A percentile compares a stretch with the other conserved stretches of the same genome.
phyloP scores from a whole-genome alignment of 2,797 vertebrate species.

The Pipistrellus pygmaeus region DNA sequence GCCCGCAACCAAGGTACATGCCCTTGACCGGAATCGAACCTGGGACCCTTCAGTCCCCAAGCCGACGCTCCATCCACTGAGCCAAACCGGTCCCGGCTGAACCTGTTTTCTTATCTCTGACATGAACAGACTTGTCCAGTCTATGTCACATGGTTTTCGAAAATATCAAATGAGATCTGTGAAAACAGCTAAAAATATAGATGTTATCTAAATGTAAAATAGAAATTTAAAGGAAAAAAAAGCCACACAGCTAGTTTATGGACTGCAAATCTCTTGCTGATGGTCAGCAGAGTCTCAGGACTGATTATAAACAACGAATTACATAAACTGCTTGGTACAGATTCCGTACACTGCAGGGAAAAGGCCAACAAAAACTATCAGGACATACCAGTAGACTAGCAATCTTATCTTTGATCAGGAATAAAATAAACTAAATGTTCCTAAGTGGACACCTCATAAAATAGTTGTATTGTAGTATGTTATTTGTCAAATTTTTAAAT shows the following conservation, averaged over 20 bases:
- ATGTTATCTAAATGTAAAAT: slow-evolving; percentile 34
- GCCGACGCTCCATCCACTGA: too few species aligned
- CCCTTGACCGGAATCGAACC: too few species aligned
- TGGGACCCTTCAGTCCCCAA: too few species aligned
- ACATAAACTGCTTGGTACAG: not conserved
- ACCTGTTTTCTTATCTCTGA: slow-evolving; percentile 44
- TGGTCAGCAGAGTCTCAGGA: not conserved
- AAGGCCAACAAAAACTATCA: slow-evolving; percentile 41
- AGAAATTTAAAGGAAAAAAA: slow-evolving; percentile 40
- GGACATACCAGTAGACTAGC: not conserved
- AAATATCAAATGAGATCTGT: slow-evolving; percentile 17
- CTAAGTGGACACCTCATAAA: slow-evolving; percentile 67
- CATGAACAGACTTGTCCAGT: slow-evolving; percentile 37
- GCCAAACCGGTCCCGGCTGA: too few species aligned
- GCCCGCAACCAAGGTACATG: too few species aligned
- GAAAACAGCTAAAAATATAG: slow-evolving; percentile 48
- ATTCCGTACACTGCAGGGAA: not conserved
- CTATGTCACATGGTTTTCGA: slow-evolving; percentile 20
- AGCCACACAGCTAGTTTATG: not conserved
- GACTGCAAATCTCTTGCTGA: slow-evolving; percentile 3
- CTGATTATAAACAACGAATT: not conserved
- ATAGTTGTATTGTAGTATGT: slow-evolving; percentile 60
- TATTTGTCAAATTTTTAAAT: slow-evolving; percentile 68
- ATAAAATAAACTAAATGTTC: slow-evolving; percentile 63
- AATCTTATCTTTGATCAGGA: slow-evolving; percentile 48